Percentiles rank a stretch among this genome's conserved stretches.
These are phyloP conservation scores for Protonemura montana DNA, from an alignment of 2,888 invertebrate species.

Conservation along the genomic window DNA sequence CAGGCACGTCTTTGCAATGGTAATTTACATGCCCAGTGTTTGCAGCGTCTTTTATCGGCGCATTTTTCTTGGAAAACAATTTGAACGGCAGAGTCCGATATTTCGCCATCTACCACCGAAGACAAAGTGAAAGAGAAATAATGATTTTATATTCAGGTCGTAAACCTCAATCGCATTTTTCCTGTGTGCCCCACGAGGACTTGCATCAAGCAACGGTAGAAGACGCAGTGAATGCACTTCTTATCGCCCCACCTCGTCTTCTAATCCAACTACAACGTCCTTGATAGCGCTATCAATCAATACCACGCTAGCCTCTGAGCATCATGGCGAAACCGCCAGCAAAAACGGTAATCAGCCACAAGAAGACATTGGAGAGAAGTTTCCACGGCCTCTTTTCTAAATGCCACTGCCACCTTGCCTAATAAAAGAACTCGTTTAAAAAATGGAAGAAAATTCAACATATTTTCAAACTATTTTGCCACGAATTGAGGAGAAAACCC, in stretches of 20 bases:
- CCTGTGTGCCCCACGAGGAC: neutral
- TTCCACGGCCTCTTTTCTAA: too few species aligned
- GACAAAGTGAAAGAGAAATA: slow-evolving; percentile 4
- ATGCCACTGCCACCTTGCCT: too few species aligned
- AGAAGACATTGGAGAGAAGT: too few species aligned
- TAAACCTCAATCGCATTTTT: slow-evolving; percentile 7
- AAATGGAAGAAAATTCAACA: too few species aligned
- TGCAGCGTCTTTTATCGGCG: neutral
- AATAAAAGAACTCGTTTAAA: too few species aligned
- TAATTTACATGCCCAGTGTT: neutral
- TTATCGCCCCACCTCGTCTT: neutral
- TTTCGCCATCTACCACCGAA: neutral
- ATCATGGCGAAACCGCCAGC: too few species aligned
- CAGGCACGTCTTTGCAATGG: too few species aligned
- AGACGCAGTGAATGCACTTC: neutral
- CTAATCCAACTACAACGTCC: neutral
- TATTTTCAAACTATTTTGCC: too few species aligned
- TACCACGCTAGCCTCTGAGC: neutral
- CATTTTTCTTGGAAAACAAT: neutral
- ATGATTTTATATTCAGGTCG: neutral
- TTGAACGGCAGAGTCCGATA: neutral
- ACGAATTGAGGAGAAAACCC: too few species aligned
- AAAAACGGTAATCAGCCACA: too few species aligned
- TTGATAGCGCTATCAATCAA: neutral
- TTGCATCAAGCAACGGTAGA: neutral